Evolutionary conservation across 2,113 vertebrate species (phyloP), one percentile per base, ranked within the genome.

Genomic region (Etia nguti): DNA sequence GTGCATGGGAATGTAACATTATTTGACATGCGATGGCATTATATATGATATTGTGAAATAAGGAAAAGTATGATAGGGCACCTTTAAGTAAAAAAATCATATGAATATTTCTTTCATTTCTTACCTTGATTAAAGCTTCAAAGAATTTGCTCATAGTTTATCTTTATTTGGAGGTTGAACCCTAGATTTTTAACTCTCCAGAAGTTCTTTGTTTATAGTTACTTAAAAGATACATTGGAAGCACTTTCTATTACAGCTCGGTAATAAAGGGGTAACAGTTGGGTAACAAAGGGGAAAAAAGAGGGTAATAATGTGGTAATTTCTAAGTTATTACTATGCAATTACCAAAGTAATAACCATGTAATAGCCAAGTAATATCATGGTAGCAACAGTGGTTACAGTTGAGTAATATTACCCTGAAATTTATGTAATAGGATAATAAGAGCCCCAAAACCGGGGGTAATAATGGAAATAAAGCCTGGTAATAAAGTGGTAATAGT

Each of bases 51-150:
- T 5, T 65, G 60, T 6, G 10, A 65, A 41, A 41, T 22, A 41
- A 24, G 7, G 43, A 68, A 5, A 41, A 41, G 62, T 0, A 41
- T 68, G n/a, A 68, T 68, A 22, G n/a, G 11, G 4, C n/a, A n/a
- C 36, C n/a, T 24, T 41, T 22, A 41, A 36, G 60, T 1, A 65
- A 62, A 36, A 57, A 0, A 65, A 65, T n/a, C 0, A 65, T 10
- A n/a, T 38, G 18, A 36, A 65, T 65, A 36, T 12, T 65, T 65
- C 1, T 36, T 18, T 36, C 4, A 65, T 36, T 70, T 43, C n/a
- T 41, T 24, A 70, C 38, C 0, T 24, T 46, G 65, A 43, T 73
- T 73, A 26, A 46, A 46, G 68, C 22, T 26, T 16, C 0, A 41
- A 46, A 46, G 0, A 73, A 10, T 73, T 46, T 46, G 8, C 38